phyloP scores from a whole-genome alignment of 1,140 invertebrate species.

The Macrobrachium nipponense region DNA sequence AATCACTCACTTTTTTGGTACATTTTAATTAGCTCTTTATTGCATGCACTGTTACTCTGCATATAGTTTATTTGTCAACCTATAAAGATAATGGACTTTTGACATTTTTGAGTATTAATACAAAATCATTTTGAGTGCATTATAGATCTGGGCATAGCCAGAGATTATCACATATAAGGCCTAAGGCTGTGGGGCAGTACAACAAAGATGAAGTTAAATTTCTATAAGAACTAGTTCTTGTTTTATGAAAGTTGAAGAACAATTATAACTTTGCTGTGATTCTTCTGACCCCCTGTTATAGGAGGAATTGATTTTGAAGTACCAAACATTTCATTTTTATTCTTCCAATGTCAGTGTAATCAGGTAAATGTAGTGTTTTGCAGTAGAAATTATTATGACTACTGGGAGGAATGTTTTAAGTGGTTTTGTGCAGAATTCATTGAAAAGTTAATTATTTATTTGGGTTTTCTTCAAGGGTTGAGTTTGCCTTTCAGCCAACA shows the following conservation, averaged over 20 bases:
- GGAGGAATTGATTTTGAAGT: too few species aligned
- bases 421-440: neutral
- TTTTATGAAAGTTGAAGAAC: neutral
- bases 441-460: slow-evolving; percentile 4
- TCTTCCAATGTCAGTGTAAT: too few species aligned
- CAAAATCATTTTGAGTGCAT: neutral
- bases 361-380: too few species aligned
- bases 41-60: too few species aligned
- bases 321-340: too few species aligned
- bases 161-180: slow-evolving; percentile 25
- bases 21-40: too few species aligned
- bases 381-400: neutral
- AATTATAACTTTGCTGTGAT: neutral
- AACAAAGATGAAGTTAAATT: neutral
- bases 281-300: neutral
- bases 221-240: neutral
- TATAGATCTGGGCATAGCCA: slow-evolving; percentile 16
- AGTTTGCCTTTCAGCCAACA: slow-evolving; percentile 24
- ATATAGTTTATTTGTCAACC: neutral
- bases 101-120: slow-evolving; percentile 22
- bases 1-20: too few species aligned
- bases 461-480: slow-evolving; percentile 1
- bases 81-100: neutral
- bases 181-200: slow-evolving; percentile 52
- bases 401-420: neutral